These are phyloP conservation scores for Neodiprion lecontei DNA, from an alignment of 1,140 invertebrate genomes.

Conservation along the genomic window DNA sequence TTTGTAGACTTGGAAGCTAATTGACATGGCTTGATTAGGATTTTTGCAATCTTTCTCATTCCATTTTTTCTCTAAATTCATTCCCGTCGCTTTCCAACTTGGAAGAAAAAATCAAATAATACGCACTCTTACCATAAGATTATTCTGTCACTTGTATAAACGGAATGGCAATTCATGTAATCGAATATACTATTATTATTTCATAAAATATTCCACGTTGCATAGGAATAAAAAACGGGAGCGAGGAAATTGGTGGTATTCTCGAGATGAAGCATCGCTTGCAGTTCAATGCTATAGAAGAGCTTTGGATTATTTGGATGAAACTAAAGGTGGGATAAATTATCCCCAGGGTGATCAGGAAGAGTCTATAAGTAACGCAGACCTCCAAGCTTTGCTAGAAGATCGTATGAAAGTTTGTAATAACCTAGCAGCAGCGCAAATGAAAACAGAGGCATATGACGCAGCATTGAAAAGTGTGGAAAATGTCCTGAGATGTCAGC, in stretches of 20 bases:
- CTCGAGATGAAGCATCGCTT: slow-evolving; percentile 74
- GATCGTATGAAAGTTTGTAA: slow-evolving; percentile 85
- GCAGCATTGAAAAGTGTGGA: slow-evolving; percentile 82
- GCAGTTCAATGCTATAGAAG: slow-evolving; percentile 86
- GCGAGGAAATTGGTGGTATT: slow-evolving; percentile 89
- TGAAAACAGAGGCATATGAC: slow-evolving; percentile 84
- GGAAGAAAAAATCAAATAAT: no score
- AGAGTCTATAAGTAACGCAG: slow-evolving; percentile 58
- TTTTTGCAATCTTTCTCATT: no score
- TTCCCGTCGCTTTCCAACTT: no score
- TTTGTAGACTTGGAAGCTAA: no score
- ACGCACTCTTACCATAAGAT: background rate
- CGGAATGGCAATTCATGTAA: background rate
- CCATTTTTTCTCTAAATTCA: no score
- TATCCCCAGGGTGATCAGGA: slow-evolving; percentile 33
- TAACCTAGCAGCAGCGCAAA: slow-evolving; percentile 88
- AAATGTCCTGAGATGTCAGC: slow-evolving; percentile 80
- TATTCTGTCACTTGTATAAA: background rate
- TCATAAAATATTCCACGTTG: background rate
- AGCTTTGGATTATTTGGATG: slow-evolving; percentile 82
- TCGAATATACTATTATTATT: background rate
- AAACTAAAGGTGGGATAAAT: slow-evolving; percentile 66
- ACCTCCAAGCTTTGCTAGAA: slow-evolving; percentile 72
- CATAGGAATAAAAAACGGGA: slow-evolving; percentile 79
- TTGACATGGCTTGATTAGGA: no score